Evolutionary conservation across 2,888 invertebrate genomes (phyloP).

Genomic region (Oasisia sp.): DNA sequence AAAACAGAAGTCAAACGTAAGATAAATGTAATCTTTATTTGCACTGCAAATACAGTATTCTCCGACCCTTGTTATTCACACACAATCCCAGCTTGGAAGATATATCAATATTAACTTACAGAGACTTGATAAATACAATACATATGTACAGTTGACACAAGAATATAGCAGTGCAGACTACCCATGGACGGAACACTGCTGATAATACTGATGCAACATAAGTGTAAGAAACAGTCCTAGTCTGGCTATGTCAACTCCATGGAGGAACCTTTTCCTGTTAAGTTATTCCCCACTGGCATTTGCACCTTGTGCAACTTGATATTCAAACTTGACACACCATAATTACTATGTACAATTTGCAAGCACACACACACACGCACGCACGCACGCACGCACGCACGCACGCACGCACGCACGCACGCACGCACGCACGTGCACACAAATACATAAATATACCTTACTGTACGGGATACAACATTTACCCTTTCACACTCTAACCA

Average conservation of each 20-base stretch:
- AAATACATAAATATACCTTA: no score
- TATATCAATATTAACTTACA: background rate
- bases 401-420: no score
- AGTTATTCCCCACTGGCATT: no score
- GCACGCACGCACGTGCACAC: no score
- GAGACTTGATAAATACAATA: background rate
- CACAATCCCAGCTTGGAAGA: background rate
- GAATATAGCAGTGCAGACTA: background rate
- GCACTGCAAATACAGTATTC: slow-evolving; percentile 6
- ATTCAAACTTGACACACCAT: background rate
- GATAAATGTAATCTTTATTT: slow-evolving; percentile 17
- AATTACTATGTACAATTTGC: background rate
- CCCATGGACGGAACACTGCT: background rate
- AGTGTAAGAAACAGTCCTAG: background rate
- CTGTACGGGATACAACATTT: background rate
- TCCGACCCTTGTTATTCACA: background rate
- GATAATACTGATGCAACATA: background rate
- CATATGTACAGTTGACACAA: background rate
- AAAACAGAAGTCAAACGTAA: background rate
- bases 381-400: no score
- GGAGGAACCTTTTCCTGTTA: no score
- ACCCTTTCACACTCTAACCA: background rate
- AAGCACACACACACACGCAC: background rate
- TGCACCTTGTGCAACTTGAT: background rate
- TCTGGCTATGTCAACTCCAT: background rate